Conservation (phyloP, 2,888 invertebrate genomes). For the Sarcophaga subvicina region DNA sequence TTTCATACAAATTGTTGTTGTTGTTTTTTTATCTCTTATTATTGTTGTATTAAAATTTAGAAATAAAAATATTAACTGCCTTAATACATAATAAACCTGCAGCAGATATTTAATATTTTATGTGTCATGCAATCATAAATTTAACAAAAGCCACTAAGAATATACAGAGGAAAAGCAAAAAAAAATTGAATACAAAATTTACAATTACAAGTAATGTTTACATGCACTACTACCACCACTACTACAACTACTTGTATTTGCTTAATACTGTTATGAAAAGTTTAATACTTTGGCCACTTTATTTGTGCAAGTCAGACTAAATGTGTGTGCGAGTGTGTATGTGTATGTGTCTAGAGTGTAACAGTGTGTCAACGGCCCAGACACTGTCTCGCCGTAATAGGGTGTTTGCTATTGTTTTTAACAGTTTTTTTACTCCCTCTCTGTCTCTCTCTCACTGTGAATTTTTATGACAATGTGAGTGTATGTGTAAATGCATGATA, state of each 20-base stretch:
- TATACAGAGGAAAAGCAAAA: slow-evolving; percentile 29
- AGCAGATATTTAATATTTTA: slow-evolving; percentile 50
- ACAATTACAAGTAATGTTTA: slow-evolving; percentile 12
- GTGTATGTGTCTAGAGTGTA: background rate
- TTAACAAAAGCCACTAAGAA: background rate
- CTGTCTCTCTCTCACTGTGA: slow-evolving; percentile 27
- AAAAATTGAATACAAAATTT: slow-evolving; percentile 32
- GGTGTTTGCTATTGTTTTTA: slow-evolving; percentile 8
- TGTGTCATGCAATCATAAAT: slow-evolving; percentile 53
- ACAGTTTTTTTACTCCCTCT: slow-evolving; percentile 22
- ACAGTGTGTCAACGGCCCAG: slow-evolving; percentile 68
- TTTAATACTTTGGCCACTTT: too few species aligned
- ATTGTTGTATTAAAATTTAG: too few species aligned
- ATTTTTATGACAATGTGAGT: background rate
- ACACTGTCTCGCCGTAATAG: slow-evolving; percentile 67
- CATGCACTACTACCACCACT: background rate
- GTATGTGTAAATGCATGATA: background rate
- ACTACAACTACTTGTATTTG: background rate
- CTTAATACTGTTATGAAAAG: too few species aligned
- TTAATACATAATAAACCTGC: too few species aligned
- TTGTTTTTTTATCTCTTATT: background rate
- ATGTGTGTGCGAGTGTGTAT: background rate
- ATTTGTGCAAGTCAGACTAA: too few species aligned
- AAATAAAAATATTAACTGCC: too few species aligned
- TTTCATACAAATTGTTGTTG: background rate